Base-by-base conservation (phyloP, 1,140 invertebrate genomes). In the Zaprionus ghesquierei region DNA sequence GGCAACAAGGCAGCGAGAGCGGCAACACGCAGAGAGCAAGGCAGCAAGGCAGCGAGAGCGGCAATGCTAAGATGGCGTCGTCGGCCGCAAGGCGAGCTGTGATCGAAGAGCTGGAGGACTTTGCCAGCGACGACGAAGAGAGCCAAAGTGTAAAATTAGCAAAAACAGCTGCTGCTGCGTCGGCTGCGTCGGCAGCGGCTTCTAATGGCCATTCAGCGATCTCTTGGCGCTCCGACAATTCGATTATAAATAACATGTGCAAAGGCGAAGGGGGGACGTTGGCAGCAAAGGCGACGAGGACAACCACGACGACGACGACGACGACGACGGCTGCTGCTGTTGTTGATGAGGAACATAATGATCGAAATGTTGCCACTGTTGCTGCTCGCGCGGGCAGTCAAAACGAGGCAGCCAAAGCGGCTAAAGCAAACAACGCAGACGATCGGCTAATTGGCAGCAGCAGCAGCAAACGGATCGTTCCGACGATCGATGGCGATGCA, bases 91-190 rank as follows among this genome's bases (percentile, higher is more conserved):
- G 84, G 6, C 77, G 84, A 22, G 84, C 84, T 33, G 84, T 89
- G 69, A 89, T 89, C 66, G 84, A 89, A 80, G 84, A 89, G 84
- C 69, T 89, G 77, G 84, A 89, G 85, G 84, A 89, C 70, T 89
- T 89, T 44, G 69, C 59, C 58, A 86, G 82, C 75, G 78, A 81
- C 62, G 66, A 61, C 66, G 65, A 70, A 75, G 72, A 70, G 72
- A 25, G 15, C 12, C n/a, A 23, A 68, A 20, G 56, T 89, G 78
- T 89, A 89, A 89, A 89, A 89, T 89, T 89, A 89, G 84, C 84
- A 78, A 80, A 89, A 89, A 89, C 84, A 89, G 84, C 84, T 89
- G 84, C 84, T 69, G 50, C 27, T 29, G 41, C 15, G 2, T 8
- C 35, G 35, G 27, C 5, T 29, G 27, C 27, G 27, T 29, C 27